Evolutionary conservation across 2,797 vertebrate species (phyloP).

Genomic region (Darevskia nairensis): DNA sequence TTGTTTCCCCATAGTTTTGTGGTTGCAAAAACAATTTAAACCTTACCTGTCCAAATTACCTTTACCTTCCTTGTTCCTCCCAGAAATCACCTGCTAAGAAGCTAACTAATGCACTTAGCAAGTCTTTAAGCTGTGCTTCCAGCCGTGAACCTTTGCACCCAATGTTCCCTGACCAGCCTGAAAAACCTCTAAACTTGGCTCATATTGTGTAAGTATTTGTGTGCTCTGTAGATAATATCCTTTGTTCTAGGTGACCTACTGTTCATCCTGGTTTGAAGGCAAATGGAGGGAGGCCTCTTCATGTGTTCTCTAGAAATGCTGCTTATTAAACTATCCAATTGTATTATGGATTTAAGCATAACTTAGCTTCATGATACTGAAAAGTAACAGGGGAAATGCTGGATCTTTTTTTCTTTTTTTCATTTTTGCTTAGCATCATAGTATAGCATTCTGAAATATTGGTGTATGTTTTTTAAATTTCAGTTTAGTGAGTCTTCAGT

Average conservation of each 20-base stretch:
- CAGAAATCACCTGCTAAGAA: constrained; percentile 99
- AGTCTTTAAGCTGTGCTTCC: constrained; percentile 98
- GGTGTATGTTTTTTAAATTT: neutral
- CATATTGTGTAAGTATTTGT: constrained; percentile 93
- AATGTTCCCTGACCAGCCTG: constrained; percentile 93
- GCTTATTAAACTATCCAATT: constrained; percentile 18
- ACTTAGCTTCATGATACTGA: neutral
- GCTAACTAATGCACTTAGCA: constrained; percentile 95
- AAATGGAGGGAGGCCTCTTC: constrained; percentile 1
- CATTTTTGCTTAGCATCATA: neutral
- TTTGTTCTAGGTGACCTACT: constrained; percentile 29
- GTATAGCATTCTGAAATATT: neutral
- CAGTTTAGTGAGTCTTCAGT: neutral
- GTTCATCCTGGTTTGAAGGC: constrained; percentile 31
- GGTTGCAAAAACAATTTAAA: constrained; percentile 57
- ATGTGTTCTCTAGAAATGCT: constrained; percentile 17
- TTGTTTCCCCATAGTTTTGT: constrained; percentile 57
- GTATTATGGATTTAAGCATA: constrained; percentile 9
- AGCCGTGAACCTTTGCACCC: constrained; percentile 94
- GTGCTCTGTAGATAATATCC: constrained; percentile 39
- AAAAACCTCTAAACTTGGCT: constrained; percentile 96
- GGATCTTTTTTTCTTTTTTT: neutral
- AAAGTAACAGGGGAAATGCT: neutral
- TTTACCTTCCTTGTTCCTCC: constrained; percentile 75
- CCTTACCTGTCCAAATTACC: constrained; percentile 71